Percentiles rank a stretch among this genome's conserved stretches.
These are phyloP conservation scores for Eupithecia subumbrata DNA, from an alignment of 2,888 invertebrate species.

Conservation along the genomic window DNA sequence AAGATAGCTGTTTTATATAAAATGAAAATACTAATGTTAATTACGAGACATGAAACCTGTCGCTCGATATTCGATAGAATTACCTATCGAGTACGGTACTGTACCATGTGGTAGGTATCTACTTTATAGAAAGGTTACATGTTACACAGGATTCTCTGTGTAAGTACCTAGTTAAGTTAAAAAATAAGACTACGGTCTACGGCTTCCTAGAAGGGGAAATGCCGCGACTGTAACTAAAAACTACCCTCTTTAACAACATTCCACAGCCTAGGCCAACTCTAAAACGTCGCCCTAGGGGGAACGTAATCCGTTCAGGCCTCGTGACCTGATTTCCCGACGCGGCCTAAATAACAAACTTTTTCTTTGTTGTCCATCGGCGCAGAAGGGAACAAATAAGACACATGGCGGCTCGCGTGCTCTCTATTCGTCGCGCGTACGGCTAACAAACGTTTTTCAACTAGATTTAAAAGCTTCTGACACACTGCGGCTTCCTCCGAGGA, in stretches of 20 bases:
- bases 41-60: too few species aligned
- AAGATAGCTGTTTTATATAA: too few species aligned
- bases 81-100: too few species aligned
- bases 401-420: conserved; percentile 32
- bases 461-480: conserved; percentile 11
- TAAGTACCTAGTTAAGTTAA: too few species aligned
- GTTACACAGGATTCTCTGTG: too few species aligned
- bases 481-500: too few species aligned
- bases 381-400: conserved; percentile 39
- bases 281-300: conserved; percentile 31
- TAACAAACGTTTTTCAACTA: conserved; percentile 27
- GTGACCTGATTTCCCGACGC: conserved; percentile 53
- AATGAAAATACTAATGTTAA: too few species aligned
- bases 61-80: too few species aligned
- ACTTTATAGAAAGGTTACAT: too few species aligned
- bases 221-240: not conserved
- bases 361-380: conserved; percentile 45
- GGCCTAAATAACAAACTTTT: conserved; percentile 47
- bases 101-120: too few species aligned
- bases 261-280: conserved; percentile 13
- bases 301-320: conserved; percentile 52
- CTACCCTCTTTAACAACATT: not conserved
- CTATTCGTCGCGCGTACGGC: conserved; percentile 31
- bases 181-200: too few species aligned
- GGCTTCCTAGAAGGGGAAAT: not conserved